Percentiles rank a stretch among this genome's conserved stretches.
These are phyloP conservation scores for Nematopogon swammerdamellus DNA, from an alignment of 2,888 invertebrate species.

Conservation along the genomic window DNA sequence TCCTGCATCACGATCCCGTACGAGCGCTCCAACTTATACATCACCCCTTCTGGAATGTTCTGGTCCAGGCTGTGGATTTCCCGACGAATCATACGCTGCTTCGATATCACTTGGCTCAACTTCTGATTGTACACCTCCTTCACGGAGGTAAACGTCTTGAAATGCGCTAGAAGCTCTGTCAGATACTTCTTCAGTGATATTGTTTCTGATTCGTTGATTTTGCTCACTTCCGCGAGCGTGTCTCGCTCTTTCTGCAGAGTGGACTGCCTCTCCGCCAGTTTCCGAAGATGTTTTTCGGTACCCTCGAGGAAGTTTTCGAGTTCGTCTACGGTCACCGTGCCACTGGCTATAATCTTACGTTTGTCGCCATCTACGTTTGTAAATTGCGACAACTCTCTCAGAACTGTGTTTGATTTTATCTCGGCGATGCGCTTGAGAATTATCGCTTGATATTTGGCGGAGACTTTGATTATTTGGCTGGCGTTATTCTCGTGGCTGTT, in stretches of 20 bases:
- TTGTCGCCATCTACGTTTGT: constrained; percentile 35
- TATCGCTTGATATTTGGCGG: constrained; percentile 44
- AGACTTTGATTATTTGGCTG: constrained; percentile 42
- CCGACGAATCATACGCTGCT: constrained; percentile 38
- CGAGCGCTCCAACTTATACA: constrained; percentile 35
- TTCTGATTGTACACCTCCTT: constrained; percentile 39
- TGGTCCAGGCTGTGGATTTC: constrained; percentile 36
- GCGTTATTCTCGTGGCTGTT: constrained; percentile 36
- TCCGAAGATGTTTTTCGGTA: constrained; percentile 35
- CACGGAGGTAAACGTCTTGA: constrained; percentile 34
- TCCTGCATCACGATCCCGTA: constrained; percentile 43
- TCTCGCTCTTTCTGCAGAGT: constrained; percentile 38
- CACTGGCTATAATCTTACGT: constrained; percentile 29
- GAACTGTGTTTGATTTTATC: constrained; percentile 37
- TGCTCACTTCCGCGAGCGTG: constrained; percentile 33
- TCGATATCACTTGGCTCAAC: constrained; percentile 30
- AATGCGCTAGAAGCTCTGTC: constrained; percentile 35
- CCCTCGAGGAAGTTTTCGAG: constrained; percentile 45
- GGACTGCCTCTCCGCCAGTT: constrained; percentile 36
- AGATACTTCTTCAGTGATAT: constrained; percentile 39
- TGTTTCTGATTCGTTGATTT: constrained; percentile 40
- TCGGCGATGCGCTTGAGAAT: constrained; percentile 42
- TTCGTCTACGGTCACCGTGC: constrained; percentile 42
- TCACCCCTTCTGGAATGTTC: constrained; percentile 22
- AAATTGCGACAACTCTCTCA: constrained; percentile 42